Evolutionary conservation across 1,140 invertebrate genomes (phyloP).

Genomic region (Leptoteleia sp.): DNA sequence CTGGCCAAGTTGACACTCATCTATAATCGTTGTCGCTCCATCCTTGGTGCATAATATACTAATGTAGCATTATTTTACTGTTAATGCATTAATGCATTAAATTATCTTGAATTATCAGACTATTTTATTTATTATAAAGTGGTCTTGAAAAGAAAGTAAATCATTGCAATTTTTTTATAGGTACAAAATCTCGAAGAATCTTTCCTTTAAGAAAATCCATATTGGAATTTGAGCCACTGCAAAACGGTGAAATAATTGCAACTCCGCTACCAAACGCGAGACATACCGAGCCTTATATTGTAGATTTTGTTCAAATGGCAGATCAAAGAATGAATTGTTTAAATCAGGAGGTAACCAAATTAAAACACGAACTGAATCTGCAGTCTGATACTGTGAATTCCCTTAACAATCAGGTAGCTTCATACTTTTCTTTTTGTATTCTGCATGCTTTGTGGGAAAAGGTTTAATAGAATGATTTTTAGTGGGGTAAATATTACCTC

Average conservation of each 20-base stretch:
- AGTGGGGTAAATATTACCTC: too few relatives aligned
- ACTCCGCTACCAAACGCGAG: constrained; percentile 68
- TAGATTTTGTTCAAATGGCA: constrained; percentile 77
- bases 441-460: constrained; percentile 18
- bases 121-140: too few relatives aligned
- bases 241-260: constrained; percentile 58
- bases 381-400: constrained; percentile 76
- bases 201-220: constrained; percentile 75
- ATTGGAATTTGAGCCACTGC: constrained; percentile 73
- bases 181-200: constrained; percentile 72
- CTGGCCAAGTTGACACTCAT: too few relatives aligned
- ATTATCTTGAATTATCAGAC: too few relatives aligned
- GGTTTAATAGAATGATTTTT: too few relatives aligned
- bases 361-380: constrained; percentile 79
- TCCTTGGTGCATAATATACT: too few relatives aligned
- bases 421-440: constrained; percentile 20
- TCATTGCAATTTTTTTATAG: constrained; percentile 63
- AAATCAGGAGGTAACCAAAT: constrained; percentile 79
- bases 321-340: constrained; percentile 80
- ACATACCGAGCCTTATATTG: constrained; percentile 71
- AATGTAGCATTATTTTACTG: too few relatives aligned
- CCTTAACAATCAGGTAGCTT: constrained; percentile 78
- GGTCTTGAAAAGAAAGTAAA: too few relatives aligned
- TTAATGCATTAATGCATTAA: too few relatives aligned
- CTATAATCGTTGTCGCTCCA: too few relatives aligned